phyloP scores from a whole-genome alignment of 2,888 invertebrate genomes.

The Epinotia ramella region DNA sequence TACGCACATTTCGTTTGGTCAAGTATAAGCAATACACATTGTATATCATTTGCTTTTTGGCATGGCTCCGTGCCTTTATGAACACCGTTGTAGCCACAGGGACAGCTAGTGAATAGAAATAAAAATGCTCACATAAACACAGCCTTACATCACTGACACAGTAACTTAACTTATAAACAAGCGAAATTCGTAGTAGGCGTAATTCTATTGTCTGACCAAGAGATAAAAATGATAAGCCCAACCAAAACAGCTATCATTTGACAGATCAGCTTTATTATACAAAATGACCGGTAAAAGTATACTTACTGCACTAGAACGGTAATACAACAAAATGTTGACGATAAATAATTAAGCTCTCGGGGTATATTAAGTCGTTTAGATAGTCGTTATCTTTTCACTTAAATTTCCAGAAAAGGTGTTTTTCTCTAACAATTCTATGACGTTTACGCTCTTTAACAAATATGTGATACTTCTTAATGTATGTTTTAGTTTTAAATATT shows the following conservation, averaged over 20 bases:
- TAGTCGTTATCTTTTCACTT: slow-evolving; percentile 64
- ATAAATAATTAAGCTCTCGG: slow-evolving; percentile 58
- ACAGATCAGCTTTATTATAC: slow-evolving; percentile 42
- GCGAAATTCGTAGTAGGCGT: slow-evolving; percentile 31
- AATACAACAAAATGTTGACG: slow-evolving; percentile 63
- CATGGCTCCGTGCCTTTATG: too few relatives aligned
- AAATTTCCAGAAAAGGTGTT: background rate
- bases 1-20: too few relatives aligned
- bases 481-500: slow-evolving; percentile 67
- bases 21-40: too few relatives aligned
- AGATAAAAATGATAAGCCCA: slow-evolving; percentile 32
- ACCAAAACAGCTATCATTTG: slow-evolving; percentile 28
- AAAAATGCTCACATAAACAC: background rate
- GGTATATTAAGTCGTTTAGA: slow-evolving; percentile 71
- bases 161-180: slow-evolving; percentile 8
- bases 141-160: background rate
- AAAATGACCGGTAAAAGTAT: slow-evolving; percentile 35
- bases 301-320: slow-evolving; percentile 60
- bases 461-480: slow-evolving; percentile 53
- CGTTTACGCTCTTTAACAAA: background rate
- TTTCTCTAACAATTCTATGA: background rate
- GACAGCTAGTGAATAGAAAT: too few relatives aligned
- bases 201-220: slow-evolving; percentile 37
- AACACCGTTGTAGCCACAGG: too few relatives aligned
- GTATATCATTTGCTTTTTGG: too few relatives aligned